Conservation (phyloP, 2,797 vertebrate species). For the Poecilia wingei region DNA sequence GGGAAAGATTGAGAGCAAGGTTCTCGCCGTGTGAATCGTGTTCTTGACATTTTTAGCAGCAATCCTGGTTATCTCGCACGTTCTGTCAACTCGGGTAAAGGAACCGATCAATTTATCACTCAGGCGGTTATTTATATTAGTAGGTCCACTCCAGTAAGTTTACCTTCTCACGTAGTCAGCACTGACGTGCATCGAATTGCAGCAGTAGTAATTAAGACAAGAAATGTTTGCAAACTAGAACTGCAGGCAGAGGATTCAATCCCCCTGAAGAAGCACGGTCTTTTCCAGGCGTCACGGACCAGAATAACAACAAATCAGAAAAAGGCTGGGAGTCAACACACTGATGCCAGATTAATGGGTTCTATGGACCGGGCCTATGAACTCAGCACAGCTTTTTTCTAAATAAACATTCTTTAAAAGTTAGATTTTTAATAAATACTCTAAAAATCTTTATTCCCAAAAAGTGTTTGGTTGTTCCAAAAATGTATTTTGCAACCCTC, state of each 20-base stretch:
- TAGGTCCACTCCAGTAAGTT: constrained; percentile 40
- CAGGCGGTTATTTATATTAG: constrained; percentile 62
- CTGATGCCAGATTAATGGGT: neutral
- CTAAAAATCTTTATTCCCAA: neutral
- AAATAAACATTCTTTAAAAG: neutral
- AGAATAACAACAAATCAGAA: neutral
- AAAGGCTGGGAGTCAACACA: no score
- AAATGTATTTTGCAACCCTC: neutral
- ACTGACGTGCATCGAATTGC: neutral
- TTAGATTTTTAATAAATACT: neutral
- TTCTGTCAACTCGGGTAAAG: constrained; percentile 14
- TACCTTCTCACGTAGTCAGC: constrained; percentile 21
- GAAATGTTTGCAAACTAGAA: neutral
- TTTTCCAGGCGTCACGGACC: neutral
- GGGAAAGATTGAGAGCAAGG: neutral
- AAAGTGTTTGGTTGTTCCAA: neutral
- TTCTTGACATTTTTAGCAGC: constrained; percentile 28
- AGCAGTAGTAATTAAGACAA: neutral
- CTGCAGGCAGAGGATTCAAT: neutral
- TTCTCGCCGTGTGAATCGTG: constrained; percentile 13
- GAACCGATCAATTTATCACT: constrained; percentile 13
- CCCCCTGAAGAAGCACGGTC: neutral
- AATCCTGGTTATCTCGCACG: constrained; percentile 2
- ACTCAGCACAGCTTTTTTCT: neutral
- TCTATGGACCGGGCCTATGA: neutral